A percentile compares a stretch with the other conserved stretches of the same genome.
phyloP scores from a whole-genome alignment of 2,797 vertebrate genomes.

The Eremophila alpestris region DNA sequence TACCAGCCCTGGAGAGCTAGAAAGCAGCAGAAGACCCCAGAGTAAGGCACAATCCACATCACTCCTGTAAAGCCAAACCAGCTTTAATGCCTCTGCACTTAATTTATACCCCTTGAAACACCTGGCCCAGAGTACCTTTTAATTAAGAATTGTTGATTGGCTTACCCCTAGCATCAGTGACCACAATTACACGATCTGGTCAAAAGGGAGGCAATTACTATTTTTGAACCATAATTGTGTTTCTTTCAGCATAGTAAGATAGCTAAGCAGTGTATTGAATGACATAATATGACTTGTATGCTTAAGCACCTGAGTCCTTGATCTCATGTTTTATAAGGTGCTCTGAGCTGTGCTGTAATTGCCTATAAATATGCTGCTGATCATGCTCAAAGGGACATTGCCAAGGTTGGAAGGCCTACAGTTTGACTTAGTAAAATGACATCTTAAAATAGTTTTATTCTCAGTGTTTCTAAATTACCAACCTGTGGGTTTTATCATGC shows the following conservation, averaged over 20 bases:
- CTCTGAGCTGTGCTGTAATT: slow-evolving; percentile 35
- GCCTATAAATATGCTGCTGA: slow-evolving; percentile 8
- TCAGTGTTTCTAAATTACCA: slow-evolving; percentile 14
- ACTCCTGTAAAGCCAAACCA: fast-evolving
- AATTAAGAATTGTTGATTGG: not conserved
- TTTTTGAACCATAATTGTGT: not conserved
- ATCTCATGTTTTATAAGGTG: slow-evolving; percentile 25
- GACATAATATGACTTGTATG: not conserved
- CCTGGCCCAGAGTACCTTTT: not conserved
- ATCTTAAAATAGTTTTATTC: slow-evolving; percentile 20
- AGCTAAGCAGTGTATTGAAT: not conserved
- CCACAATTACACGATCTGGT: not conserved
- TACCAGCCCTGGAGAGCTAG: fast-evolving
- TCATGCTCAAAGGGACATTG: not conserved
- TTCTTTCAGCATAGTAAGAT: not conserved
- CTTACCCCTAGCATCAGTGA: not conserved
- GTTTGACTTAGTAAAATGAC: not conserved
- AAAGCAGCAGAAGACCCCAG: not conserved
- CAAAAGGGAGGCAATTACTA: not conserved
- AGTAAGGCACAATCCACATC: fast-evolving
- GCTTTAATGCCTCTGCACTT: fast-evolving
- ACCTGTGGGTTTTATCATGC: not conserved
- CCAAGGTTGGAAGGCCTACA: not conserved
- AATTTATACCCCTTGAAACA: not conserved
- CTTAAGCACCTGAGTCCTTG: slow-evolving; percentile 3